Evolutionary conservation across 2,888 invertebrate genomes (phyloP), one percentile per base, ranked within the genome.

Genomic region (Nasonia oneida): DNA sequence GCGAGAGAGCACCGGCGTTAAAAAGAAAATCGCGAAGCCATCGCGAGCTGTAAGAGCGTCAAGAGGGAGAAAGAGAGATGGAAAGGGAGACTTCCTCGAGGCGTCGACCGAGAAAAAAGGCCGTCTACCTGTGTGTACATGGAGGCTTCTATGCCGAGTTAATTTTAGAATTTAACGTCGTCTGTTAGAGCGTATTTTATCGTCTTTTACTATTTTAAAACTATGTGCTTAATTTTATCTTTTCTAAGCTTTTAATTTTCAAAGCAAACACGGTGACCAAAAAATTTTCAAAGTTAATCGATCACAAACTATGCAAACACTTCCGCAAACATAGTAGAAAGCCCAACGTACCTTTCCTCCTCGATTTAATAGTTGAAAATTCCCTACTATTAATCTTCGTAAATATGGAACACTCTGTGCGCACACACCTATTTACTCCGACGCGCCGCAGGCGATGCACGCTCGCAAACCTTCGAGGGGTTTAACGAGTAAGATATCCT

Each of bases 401-500:
- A 61, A 67, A 29, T 33, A 67, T 15, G 33, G 67, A 67, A 67
- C 67, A 29, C 64, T 5, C 67, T 33, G 3, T 67, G 33, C 14
- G 29, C 29, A 67, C 33, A n/a, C 67, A 4, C n/a, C n/a, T 67
- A 29, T 67, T n/a, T 29, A 33, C 29, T 67, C 29, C 4, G n/a
- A 47, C 23, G 42, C 50, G 73, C 81, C 57, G n/a, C 39, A 14
- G 57, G 57, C 23, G 14, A n/a, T 70, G 81, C 53, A 70, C 76
- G 70, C 39, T 39, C 70, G 75, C 83, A 71, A 61, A 61, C 6
- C 57, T 61, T 8, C n/a, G 57, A 77, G 77, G 77, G 77, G 83
- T 83, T 83, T 83, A 83, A 83, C 57, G 77, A 82, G 73, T 42
- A 42, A 75, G 42, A 70, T 77, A 64, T 64, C 67, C 37, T 37